Evolutionary conservation across 2,113 vertebrate genomes (phyloP), one percentile per base, ranked within the genome.

Genomic region (Dipodomys merriami): DNA sequence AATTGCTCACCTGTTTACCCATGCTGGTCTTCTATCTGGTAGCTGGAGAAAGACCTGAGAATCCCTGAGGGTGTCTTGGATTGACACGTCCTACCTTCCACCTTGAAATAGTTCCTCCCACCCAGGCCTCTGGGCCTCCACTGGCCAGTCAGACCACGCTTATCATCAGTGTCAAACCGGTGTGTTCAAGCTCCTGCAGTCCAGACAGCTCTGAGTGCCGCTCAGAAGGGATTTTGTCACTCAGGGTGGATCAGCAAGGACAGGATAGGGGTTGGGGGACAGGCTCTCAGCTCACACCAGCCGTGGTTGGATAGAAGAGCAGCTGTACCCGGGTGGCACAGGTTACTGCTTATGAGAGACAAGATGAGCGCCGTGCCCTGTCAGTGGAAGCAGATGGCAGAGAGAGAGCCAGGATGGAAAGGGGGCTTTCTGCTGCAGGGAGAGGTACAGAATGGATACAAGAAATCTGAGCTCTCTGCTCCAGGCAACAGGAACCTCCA

Each of bases 401-500:
- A 3, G 0, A 6, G 35, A 25, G 16, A n/a, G 4, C 6, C 4
- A 44, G 12, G 7, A 23, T 22, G 4, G 19, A 23, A 27, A 78
- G 7, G 11, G 30, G 7, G 0, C 1, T 1, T 18, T 29, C 22
- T 44, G 22, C 10, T 64, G 0, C 6, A 33, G 20, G 44, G 11
- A 30, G 6, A 65, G 23, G 64, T 23, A 25, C 23, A 23, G 44
- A 49, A 49, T 49, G 49, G 49, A 49, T 12, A 49, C 49, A 12
- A 12, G 49, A 12, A 60, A 49, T 25, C 13, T 30, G 65, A 67
- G 8, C 11, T 27, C 23, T 5, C 2, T 3, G 1, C 4, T 53
- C 11, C 4, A 5, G 22, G 13, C 35, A 11, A 5, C 11, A 0
- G 7, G 7, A 18, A 77, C 49, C 49, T 12, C 49, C 49, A 12